Conservation (phyloP, 2,113 vertebrate species). For the Girardinichthys multiradiatus region DNA sequence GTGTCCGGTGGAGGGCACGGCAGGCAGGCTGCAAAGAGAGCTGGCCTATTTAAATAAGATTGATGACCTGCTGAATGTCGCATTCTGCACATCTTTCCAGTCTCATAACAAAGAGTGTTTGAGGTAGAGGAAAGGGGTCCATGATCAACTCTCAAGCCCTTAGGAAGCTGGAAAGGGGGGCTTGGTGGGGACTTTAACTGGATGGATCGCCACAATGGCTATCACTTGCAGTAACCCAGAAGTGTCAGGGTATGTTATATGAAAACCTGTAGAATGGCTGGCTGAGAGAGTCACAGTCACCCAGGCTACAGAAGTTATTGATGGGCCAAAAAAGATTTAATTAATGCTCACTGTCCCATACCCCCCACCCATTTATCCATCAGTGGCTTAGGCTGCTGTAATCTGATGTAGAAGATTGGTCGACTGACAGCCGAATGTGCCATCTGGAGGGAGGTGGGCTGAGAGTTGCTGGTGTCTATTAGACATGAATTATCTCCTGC, state of each 20-base stretch:
- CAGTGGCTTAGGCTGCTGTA: constrained; percentile 46
- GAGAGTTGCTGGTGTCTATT: constrained; percentile 9
- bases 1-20: constrained; percentile 60
- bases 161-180: constrained; percentile 6
- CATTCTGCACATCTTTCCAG: constrained; percentile 7
- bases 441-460: constrained; percentile 22
- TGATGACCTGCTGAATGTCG: constrained; percentile 73
- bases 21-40: constrained; percentile 47
- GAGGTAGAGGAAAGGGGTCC: background rate
- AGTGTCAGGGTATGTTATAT: constrained; percentile 68
- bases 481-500: constrained; percentile 64
- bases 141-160: constrained; percentile 30
- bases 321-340: constrained; percentile 57
- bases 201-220: constrained; percentile 64
- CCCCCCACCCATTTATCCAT: constrained; percentile 61
- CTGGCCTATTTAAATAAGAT: constrained; percentile 80
- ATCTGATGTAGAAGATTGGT: constrained; percentile 51
- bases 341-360: constrained; percentile 64
- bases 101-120: background rate
- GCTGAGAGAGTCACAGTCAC: constrained; percentile 33
- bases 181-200: constrained; percentile 13
- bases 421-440: constrained; percentile 53
- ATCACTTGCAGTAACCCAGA: constrained; percentile 77
- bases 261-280: constrained; percentile 44
- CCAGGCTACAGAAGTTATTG: constrained; percentile 60